Evolutionary conservation across 2,888 invertebrate species (phyloP), one percentile per base, ranked within the genome.

Genomic region (Ophion ellenae): DNA sequence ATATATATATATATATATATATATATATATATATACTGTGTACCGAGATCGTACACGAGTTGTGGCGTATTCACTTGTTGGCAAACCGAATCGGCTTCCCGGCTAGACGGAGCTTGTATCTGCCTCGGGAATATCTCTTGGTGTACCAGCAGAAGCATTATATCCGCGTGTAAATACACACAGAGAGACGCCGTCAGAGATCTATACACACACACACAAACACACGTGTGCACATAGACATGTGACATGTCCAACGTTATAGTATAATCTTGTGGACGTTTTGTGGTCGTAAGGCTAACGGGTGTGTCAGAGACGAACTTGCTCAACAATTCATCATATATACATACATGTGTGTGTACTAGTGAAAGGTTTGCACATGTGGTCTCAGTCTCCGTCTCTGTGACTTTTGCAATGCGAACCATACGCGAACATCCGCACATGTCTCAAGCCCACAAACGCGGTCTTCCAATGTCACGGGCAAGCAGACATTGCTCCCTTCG

Each of bases 231-330:
- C 63, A 32, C 47, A 47, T 10, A 75, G 9, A 64, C 53, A 64
- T n/a, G 53, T 70, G 64, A 81, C 64, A 59, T 66, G 81, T 45
- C 66, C 73, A 75, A 81, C 81, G 36, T 73, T 70, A 81, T 70
- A 61, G 70, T 74, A 81, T 86, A 81, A 84, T 84, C 78, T 57
- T 76, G 78, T 78, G 74, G 84, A 79, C 70, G 75, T 71, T 81
- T 84, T 78, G 81, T 74, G 78, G 81, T 79, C 81, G 86, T 84
- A 83, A 86, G 77, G 84, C 84, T 86, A 86, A 86, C 86, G 86
- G 84, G 86, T 84, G 84, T 86, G 84, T 84, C 86, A 78, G 64
- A 77, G 70, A 66, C 69, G 69, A 70, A 81, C 77, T 78, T 76
- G 84, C 75, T 84, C 78, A 76, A 84, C 81, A 70, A 86, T 84